These are phyloP conservation scores for Gadopsis marmoratus DNA, from an alignment of 2,797 vertebrate species.

Conservation along the genomic window DNA sequence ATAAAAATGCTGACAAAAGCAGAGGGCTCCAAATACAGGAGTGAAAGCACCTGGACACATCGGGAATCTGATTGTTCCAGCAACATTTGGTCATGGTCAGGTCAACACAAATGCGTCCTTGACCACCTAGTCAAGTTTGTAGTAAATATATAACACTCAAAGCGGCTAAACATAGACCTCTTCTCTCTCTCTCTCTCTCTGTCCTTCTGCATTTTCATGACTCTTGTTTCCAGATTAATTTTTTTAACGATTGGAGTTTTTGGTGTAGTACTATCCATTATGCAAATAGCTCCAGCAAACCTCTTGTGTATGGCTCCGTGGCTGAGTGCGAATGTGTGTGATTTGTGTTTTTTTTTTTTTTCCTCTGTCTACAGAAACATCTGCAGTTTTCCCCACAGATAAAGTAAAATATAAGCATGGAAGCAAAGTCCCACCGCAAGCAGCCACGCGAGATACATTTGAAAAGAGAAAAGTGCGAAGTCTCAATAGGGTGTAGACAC, in stretches of 20 bases:
- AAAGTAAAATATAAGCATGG: constrained; percentile 32
- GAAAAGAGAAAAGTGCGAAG: constrained; percentile 24
- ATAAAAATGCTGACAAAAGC: not conserved
- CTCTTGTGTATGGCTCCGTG: constrained; percentile 17
- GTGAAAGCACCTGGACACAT: not conserved
- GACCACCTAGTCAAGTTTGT: constrained; percentile 28
- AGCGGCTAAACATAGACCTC: constrained; percentile 7
- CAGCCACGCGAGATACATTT: constrained; percentile 17
- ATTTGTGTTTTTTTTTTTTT: not conserved
- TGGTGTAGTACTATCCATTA: constrained; percentile 24
- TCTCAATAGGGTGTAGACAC: not conserved
- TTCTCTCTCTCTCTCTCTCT: not conserved
- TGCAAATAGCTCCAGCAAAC: constrained; percentile 39
- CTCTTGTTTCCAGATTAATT: not conserved
- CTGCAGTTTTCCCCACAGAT: constrained; percentile 24
- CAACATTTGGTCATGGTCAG: constrained; percentile 5
- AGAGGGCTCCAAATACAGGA: not conserved
- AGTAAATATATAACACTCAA: constrained; percentile 17
- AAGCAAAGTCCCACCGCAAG: constrained; percentile 23
- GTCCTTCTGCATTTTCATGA: not conserved
- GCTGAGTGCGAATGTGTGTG: constrained; percentile 24
- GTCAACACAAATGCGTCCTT: constrained; percentile 31
- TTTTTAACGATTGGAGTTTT: constrained; percentile 7
- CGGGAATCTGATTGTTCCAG: not conserved
- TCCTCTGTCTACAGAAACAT: constrained; percentile 35